Percentiles rank a stretch among this genome's conserved stretches.
Evolutionary conservation across 2,888 invertebrate species (phyloP).

Genomic region (Lapara coniferarum): DNA sequence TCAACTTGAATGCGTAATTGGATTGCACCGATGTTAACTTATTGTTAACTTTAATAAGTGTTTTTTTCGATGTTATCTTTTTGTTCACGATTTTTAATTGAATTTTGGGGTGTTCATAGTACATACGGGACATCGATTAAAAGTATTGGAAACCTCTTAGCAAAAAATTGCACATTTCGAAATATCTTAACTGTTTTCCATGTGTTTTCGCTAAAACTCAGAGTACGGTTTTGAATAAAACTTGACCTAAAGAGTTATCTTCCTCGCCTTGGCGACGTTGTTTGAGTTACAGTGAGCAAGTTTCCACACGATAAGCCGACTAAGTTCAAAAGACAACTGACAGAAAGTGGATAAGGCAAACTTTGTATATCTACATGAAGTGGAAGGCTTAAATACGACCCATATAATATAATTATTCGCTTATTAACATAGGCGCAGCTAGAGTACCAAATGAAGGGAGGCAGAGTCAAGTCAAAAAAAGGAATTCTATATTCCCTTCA

Average conservation of each 20-base stretch:
- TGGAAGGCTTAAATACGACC: not conserved
- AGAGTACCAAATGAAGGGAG: too few species aligned
- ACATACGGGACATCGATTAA: too few species aligned
- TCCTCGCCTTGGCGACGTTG: not conserved
- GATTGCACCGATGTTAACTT: constrained; percentile 37
- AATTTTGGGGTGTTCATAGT: not conserved
- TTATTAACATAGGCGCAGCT: too few species aligned
- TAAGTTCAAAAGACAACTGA: constrained; percentile 1
- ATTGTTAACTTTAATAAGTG: constrained; percentile 29
- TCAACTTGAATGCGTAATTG: constrained; percentile 78
- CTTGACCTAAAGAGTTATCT: not conserved
- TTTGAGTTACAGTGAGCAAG: not conserved
- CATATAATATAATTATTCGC: too few species aligned
- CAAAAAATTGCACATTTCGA: too few species aligned
- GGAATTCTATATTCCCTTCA: too few species aligned
- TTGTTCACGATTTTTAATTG: not conserved
- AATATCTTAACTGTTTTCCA: too few species aligned
- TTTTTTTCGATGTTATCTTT: constrained; percentile 5
- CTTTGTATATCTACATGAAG: not conserved
- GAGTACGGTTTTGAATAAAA: not conserved
- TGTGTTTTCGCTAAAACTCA: too few species aligned
- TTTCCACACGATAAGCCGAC: constrained; percentile 3
- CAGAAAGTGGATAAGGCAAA: constrained; percentile 9
- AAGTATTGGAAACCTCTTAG: too few species aligned
- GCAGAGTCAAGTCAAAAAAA: too few species aligned